These are phyloP conservation scores for Himalopsyche kuldschensis DNA, from an alignment of 2,888 invertebrate genomes.

Conservation along the genomic window DNA sequence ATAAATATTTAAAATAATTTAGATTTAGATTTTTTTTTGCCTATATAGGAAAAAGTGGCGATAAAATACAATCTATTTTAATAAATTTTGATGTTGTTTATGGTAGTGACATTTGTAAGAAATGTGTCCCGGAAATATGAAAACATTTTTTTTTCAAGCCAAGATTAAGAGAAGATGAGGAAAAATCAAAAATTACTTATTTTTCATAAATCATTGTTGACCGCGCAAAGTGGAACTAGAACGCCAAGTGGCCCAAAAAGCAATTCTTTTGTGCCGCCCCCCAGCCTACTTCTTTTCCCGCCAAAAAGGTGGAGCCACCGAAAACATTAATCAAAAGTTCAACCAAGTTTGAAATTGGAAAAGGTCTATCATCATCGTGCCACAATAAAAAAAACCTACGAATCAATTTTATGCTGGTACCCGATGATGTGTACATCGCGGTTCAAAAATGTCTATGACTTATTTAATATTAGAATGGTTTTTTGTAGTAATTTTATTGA, in stretches of 20 bases:
- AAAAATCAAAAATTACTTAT: too few relatives aligned
- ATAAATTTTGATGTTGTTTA: too few relatives aligned
- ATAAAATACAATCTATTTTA: too few relatives aligned
- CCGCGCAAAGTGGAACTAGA: background rate
- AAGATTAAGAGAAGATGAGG: too few relatives aligned
- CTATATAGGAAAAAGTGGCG: too few relatives aligned
- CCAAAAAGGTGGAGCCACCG: conserved; percentile 2
- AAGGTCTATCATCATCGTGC: conserved; percentile 15
- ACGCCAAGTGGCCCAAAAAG: background rate
- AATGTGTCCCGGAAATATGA: too few relatives aligned
- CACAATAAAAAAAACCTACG: conserved; percentile 23
- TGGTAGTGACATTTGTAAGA: too few relatives aligned
- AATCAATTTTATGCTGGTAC: conserved; percentile 24
- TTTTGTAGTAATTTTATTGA: too few relatives aligned
- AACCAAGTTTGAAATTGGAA: conserved; percentile 27
- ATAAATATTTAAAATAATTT: too few relatives aligned
- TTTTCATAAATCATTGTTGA: background rate
- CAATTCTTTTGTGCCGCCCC: background rate
- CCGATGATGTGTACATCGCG: background rate
- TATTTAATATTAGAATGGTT: too few relatives aligned
- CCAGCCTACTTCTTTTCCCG: background rate
- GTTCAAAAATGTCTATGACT: background rate
- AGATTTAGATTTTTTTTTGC: too few relatives aligned
- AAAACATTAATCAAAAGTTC: conserved; percentile 28
- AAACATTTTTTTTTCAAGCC: too few relatives aligned